phyloP scores from a whole-genome alignment of 2,888 invertebrate genomes.

The Dynastes tityus region DNA sequence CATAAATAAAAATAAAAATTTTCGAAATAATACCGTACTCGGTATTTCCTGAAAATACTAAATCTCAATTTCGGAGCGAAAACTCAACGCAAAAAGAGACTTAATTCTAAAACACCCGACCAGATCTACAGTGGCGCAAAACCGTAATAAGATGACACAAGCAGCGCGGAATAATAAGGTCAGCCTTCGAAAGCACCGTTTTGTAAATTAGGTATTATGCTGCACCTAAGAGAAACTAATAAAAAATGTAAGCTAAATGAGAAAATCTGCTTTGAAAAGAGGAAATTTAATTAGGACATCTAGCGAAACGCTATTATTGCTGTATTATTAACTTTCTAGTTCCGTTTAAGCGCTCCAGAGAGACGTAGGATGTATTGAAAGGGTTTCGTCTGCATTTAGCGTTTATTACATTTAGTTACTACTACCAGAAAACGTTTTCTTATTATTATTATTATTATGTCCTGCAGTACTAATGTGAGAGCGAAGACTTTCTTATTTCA shows the following conservation, averaged over 20 bases:
- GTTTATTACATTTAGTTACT: constrained; percentile 3
- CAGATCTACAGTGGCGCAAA: constrained; percentile 43
- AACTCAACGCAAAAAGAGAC: constrained; percentile 35
- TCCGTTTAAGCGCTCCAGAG: background rate
- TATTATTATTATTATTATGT: too few species aligned
- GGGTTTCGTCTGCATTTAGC: background rate
- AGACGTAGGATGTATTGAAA: background rate
- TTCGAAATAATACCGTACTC: background rate
- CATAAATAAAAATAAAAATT: constrained; percentile 7
- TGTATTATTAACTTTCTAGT: constrained; percentile 4
- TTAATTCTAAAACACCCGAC: constrained; percentile 46
- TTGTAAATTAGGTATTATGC: constrained; percentile 48
- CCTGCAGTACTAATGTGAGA: too few species aligned
- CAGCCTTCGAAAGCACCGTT: constrained; percentile 40
- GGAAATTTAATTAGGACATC: constrained; percentile 20
- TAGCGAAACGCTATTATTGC: constrained; percentile 18
- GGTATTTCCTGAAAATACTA: constrained; percentile 7
- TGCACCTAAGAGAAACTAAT: constrained; percentile 27
- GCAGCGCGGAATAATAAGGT: constrained; percentile 47
- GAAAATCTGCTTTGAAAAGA: constrained; percentile 30
- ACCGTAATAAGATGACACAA: constrained; percentile 48
- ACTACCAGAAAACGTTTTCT: background rate
- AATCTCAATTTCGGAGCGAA: constrained; percentile 44
- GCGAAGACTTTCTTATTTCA: too few species aligned
- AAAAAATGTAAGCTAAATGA: constrained; percentile 35